Evolutionary conservation across 2,113 vertebrate genomes (phyloP).

Genomic region (Nibea coibor): DNA sequence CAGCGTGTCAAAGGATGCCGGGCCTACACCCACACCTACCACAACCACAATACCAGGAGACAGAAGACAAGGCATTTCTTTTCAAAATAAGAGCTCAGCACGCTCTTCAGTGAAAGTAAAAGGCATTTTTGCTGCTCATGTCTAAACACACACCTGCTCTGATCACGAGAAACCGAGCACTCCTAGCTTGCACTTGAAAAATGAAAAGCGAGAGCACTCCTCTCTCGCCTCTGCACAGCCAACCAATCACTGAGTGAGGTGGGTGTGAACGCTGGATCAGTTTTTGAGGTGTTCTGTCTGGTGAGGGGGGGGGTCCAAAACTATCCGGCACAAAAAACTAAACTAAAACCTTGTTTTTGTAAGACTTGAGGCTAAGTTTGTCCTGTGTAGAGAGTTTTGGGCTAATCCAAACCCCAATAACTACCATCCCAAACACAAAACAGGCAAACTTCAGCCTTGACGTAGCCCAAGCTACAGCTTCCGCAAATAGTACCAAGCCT

Average conservation of each 20-base stretch:
- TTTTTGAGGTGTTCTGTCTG: background rate
- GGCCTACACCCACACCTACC: background rate
- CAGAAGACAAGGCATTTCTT: background rate
- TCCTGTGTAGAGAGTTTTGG: background rate
- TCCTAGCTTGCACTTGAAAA: too few species aligned
- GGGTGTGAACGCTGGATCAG: background rate
- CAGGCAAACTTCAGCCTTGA: slow-evolving; percentile 22
- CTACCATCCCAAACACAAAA: background rate
- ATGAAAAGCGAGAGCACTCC: background rate
- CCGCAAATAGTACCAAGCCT: slow-evolving; percentile 12
- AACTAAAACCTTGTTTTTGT: background rate
- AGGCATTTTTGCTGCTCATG: background rate
- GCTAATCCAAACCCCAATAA: background rate
- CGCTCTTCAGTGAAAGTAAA: background rate
- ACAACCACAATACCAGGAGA: background rate
- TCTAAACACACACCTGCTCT: background rate
- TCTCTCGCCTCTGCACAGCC: background rate
- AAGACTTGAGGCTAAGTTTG: background rate
- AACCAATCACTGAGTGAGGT: background rate
- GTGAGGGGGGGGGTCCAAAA: background rate
- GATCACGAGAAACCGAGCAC: background rate
- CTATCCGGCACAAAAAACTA: background rate
- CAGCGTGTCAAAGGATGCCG: background rate
- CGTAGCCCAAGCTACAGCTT: background rate
- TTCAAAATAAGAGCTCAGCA: too few species aligned